Base-by-base conservation (phyloP, 2,888 invertebrate species). In the Aleiodes alternator region DNA sequence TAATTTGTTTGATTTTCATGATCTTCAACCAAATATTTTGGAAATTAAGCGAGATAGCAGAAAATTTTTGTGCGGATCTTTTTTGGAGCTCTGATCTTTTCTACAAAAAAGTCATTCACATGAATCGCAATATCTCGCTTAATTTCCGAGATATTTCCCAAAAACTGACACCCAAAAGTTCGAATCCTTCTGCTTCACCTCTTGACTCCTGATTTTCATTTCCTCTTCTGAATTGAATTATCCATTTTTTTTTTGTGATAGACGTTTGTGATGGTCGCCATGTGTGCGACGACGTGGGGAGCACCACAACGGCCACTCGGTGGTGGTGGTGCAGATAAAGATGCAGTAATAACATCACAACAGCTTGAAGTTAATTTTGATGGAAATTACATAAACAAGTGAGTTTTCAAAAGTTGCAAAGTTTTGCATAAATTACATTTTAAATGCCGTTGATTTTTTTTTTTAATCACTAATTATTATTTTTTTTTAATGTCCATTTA, bases 291-390 rank as follows among this genome's bases (percentile, higher is more conserved):
- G 69, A 83, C 82, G 50, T 79, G 85, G 34, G 82, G 83, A 61
- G 88, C 88, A 69, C 89, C 89, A 43, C 89, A 89, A 76, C 80
- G 86, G 53, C 79, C 78, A 8, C 51, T 69, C 14, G 79, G 86
- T 14, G 81, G 80, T 31, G 84, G 87, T 29, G 84, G 85, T 9
- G 79, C 87, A 59, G 89, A 89, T 51, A 89, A 88, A 82, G 89
- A 89, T 80, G 89, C 89, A 31, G 86, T 87, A 48, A 89, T 89
- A 76, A 87, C 88, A 75, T 86, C 89, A 12, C 89, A 89, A 76
- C 89, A 89, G 78, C 85, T 89, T 72, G 89, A 89, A 81, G 89
- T 89, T 77, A 86, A 86, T 80, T 89, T 89, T 78, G 89, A 89
- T 76, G 89, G 89, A 71, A 87, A 83, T 80, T 89, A 89, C 80